phyloP scores from a whole-genome alignment of 2,113 vertebrate genomes.

The Oreamnos americanus region DNA sequence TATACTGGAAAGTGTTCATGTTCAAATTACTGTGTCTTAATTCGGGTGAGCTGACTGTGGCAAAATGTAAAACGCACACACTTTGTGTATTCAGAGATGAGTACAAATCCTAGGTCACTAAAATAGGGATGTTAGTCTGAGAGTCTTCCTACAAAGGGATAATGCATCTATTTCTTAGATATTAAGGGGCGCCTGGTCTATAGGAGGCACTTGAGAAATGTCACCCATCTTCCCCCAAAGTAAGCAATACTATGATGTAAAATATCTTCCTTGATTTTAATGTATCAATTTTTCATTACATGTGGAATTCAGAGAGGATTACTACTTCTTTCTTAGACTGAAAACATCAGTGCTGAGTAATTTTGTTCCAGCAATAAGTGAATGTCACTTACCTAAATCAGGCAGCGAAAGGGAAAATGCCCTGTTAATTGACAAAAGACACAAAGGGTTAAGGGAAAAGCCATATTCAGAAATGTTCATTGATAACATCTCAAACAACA shows the following conservation, averaged over 20 bases:
- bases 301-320: neutral
- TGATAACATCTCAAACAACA: neutral
- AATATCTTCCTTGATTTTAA: neutral
- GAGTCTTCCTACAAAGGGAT: neutral
- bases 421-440: conserved; percentile 68
- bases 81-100: neutral
- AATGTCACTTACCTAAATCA: conserved; percentile 78
- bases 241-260: neutral
- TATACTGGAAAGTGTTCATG: neutral
- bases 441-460: neutral
- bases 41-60: neutral
- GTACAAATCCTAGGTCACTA: neutral
- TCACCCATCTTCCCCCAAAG: neutral
- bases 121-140: neutral
- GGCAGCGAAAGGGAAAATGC: conserved; percentile 75
- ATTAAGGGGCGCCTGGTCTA: neutral
- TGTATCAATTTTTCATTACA: neutral
- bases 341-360: neutral
- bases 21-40: neutral
- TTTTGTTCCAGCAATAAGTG: neutral
- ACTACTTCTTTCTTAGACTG: neutral
- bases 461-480: neutral
- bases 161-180: neutral
- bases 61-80: neutral
- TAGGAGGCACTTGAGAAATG: neutral